These are phyloP conservation scores for Drosophila colorata DNA, from an alignment of 2,888 invertebrate genomes.

Conservation along the genomic window DNA sequence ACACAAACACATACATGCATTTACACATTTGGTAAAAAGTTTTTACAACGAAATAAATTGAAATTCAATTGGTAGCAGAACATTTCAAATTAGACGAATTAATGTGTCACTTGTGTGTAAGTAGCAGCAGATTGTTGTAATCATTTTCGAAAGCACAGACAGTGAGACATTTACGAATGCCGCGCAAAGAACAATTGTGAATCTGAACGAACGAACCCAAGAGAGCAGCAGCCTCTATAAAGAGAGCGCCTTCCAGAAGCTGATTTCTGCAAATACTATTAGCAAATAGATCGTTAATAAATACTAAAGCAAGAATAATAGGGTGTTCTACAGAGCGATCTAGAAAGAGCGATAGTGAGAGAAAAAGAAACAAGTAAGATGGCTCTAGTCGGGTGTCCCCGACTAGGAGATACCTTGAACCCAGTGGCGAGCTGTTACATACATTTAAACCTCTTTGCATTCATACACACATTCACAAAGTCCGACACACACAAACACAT, in stretches of 20 bases:
- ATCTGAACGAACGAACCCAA: neutral
- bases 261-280: too few relatives aligned
- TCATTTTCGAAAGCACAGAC: neutral
- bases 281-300: neutral
- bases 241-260: too few relatives aligned
- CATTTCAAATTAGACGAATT: constrained; percentile 49
- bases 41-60: constrained; percentile 51
- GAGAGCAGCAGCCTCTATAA: too few relatives aligned
- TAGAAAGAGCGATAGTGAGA: neutral
- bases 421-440: too few relatives aligned
- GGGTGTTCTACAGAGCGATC: neutral
- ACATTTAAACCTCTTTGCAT: too few relatives aligned
- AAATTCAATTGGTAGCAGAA: constrained; percentile 55
- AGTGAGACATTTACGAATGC: constrained; percentile 6
- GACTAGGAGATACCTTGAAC: too few relatives aligned
- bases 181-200: neutral
- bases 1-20: constrained; percentile 9
- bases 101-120: constrained; percentile 37
- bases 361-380: too few relatives aligned
- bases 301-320: neutral
- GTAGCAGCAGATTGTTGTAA: constrained; percentile 19
- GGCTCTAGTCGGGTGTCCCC: too few relatives aligned
- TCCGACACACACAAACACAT: too few relatives aligned
- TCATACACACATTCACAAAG: too few relatives aligned
- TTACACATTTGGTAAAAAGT: constrained; percentile 32